Evolutionary conservation across 2,888 invertebrate genomes (phyloP).

Genomic region (Rugalucina vietnamica): DNA sequence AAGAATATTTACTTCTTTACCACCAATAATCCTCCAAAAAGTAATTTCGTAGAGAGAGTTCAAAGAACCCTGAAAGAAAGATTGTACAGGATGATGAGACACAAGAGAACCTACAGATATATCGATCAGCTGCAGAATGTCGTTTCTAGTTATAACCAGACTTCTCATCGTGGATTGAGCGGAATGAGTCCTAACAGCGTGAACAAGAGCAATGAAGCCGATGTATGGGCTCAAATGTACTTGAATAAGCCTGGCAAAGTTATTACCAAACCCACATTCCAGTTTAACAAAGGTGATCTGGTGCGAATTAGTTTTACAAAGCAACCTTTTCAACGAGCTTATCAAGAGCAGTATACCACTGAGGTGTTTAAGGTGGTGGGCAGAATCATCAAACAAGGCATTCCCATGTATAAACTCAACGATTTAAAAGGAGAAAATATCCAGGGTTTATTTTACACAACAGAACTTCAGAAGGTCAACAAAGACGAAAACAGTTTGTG

Average conservation of each 20-base stretch:
- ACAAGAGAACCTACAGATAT: slow-evolving; percentile 49
- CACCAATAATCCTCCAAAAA: slow-evolving; percentile 45
- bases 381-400: slow-evolving; percentile 34
- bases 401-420: slow-evolving; percentile 34
- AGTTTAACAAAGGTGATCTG: slow-evolving; percentile 36
- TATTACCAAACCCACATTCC: slow-evolving; percentile 31
- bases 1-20: slow-evolving; percentile 49
- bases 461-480: slow-evolving; percentile 45
- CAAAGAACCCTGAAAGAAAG: slow-evolving; percentile 43
- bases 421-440: slow-evolving; percentile 37
- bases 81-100: slow-evolving; percentile 50
- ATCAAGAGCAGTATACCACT: slow-evolving; percentile 55
- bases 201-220: slow-evolving; percentile 42
- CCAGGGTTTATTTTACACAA: slow-evolving; percentile 41
- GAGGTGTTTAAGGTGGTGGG: slow-evolving; percentile 44
- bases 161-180: slow-evolving; percentile 44
- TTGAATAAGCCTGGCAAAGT: slow-evolving; percentile 30
- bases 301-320: slow-evolving; percentile 52
- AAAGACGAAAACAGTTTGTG: slow-evolving; percentile 60
- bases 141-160: slow-evolving; percentile 43
- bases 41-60: slow-evolving; percentile 50
- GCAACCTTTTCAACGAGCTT: slow-evolving; percentile 49
- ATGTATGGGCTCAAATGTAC: slow-evolving; percentile 52
- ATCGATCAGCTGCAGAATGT: slow-evolving; percentile 40
- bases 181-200: slow-evolving; percentile 44